Base-by-base conservation (phyloP, 1,140 invertebrate genomes). In the Magallana angulata region DNA sequence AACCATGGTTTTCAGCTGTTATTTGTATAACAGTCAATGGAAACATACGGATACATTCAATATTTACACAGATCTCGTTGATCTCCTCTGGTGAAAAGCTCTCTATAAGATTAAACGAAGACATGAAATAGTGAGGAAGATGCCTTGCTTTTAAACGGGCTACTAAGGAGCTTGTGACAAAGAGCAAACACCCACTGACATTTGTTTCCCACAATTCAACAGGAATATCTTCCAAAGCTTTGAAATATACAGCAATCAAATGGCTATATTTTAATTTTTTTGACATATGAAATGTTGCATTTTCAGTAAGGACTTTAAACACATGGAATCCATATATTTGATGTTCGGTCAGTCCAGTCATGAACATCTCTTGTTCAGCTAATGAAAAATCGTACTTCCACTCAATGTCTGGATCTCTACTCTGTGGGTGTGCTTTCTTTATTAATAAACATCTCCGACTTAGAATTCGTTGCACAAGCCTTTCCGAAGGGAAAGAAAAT, bases 1-100 rank as follows among this genome's bases (percentile, higher is more conserved):
- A 76, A 9, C 68, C 68, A 48, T 76, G 68, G 24, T 9, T 76
- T 76, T 76, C 68, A 12, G 68, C 30, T 76, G 36, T 76, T 18
- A 5, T 76, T 12, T 76, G 24, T 24, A 76, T 76, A 4, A 76
- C 8, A 12, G 18, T 24, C 7, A 76, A 9, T 11, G 68, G 68
- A 76, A 76, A 76, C 68, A 30, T 12, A 24, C 68, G 68, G 7
- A 76, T 76, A 24, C 68, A 76, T 76, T 76, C 68, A 24, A 76
- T 12, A 76, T 36, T 76, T 0, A 76, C 24, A 36, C 30, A 76
- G 36, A 76, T 7, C 24, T 18, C 24, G 12, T 76, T 12, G 4
- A 76, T 76, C 30, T 76, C 68, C 12, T 76, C 18, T 9, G 68
- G 7, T 24, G 7, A 30, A 24, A 30, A 76, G 11, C 68, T 30